Base-by-base conservation (phyloP, 2,888 invertebrate genomes). In the Thereva nobilitata region DNA sequence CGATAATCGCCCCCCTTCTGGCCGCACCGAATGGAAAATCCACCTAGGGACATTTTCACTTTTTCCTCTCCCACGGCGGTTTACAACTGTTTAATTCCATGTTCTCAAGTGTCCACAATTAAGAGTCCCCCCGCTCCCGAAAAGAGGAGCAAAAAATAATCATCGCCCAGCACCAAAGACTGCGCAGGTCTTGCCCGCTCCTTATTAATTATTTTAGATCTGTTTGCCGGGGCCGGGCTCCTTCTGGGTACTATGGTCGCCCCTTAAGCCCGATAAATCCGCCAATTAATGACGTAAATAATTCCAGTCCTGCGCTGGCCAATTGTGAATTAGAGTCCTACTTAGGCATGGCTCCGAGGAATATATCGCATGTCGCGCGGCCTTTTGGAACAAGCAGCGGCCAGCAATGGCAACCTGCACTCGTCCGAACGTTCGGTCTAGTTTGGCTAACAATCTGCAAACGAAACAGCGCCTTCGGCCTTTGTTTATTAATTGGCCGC, bases 211-310 rank as follows among this genome's bases (percentile, higher is more conserved):
- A 53, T 52, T 45, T 53, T 10, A 52, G 64, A 50, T 53, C 52
- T 56, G 44, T 12, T 38, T 59, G 59, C 47, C 47, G 38, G 12
- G 55, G 55, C 55, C 40, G 40, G 54, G 54, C 54, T 12, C 37
- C 54, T 59, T 64, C 45, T 54, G 54, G 45, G 23, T 44, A 53
- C 44, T 53, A 64, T 64, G 53, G 44, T 54, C 2, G 23, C 64
- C 37, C 53, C 53, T 45, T 64, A 54, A 41, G 54, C 44, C 54
- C 64, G 64, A 64, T 64, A 64, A 64, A 64, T 64, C 54, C 44
- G 64, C 53, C 23, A 64, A 64, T 64, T 64, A 53, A 54, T 64
- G 64, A 64, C 64, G 64, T 64, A 64, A 53, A 54, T 64, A 64
- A 64, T 64, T 64, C 47, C 54, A 53, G 38, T 54, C 44, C 54